phyloP scores from a whole-genome alignment of 2,797 vertebrate species.

The Threskiornis aethiopicus region DNA sequence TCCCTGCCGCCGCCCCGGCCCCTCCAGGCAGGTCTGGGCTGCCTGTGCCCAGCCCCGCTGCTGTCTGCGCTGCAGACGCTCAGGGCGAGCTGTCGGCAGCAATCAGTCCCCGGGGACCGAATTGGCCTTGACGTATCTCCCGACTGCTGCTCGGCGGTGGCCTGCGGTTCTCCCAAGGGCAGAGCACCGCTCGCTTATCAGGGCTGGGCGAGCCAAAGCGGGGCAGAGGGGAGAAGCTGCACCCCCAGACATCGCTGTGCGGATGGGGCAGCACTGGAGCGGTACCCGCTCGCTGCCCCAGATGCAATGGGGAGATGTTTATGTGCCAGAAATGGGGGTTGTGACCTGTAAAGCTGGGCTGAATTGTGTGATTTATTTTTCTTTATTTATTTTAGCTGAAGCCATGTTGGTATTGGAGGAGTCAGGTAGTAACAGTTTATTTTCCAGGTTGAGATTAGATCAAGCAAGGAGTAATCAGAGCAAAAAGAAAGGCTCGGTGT shows the following conservation, averaged over 20 bases:
- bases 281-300: neutral
- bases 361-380: neutral
- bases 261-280: fast-evolving
- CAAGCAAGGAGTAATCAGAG: neutral
- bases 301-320: fast-evolving
- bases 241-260: neutral
- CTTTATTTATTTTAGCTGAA: neutral
- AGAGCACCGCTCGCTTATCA: neutral
- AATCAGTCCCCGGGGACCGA: neutral
- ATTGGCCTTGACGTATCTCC: conserved; percentile 20
- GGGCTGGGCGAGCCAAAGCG: neutral
- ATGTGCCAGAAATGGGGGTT: neutral
- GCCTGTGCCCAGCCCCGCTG: fast-evolving
- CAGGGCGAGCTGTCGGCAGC: neutral
- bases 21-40: neutral
- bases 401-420: neutral
- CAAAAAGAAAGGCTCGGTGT: neutral
- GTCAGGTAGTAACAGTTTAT: neutral
- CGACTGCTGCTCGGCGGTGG: neutral
- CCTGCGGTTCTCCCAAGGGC: conserved; percentile 10
- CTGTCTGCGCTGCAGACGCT: neutral
- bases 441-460: neutral
- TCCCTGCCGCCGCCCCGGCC: fast-evolving
- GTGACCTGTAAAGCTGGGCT: neutral
- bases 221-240: neutral